Evolutionary conservation across 2,888 invertebrate species (phyloP).

Genomic region (Lasioglossum marginatum): DNA sequence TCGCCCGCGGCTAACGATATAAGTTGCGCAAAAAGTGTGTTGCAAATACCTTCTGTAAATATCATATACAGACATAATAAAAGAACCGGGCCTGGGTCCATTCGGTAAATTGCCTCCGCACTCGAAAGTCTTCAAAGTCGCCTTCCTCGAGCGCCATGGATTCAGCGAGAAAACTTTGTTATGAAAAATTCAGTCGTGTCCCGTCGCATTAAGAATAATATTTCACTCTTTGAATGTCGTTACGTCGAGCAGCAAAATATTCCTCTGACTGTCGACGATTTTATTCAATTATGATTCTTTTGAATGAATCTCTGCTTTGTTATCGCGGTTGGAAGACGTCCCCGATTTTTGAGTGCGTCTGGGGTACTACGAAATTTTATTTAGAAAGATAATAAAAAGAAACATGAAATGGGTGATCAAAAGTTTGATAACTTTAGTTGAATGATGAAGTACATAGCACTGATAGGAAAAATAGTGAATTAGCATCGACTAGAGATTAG

Average conservation of each 20-base stretch:
- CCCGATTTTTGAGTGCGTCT: not conserved
- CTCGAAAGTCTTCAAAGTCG: conserved; percentile 20
- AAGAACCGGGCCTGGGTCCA: not conserved
- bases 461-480: not conserved
- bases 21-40: conserved; percentile 1
- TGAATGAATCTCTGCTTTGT: not conserved
- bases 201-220: not conserved
- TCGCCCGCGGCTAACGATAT: not conserved
- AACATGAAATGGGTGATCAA: not conserved
- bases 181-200: not conserved
- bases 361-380: not conserved
- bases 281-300: not conserved
- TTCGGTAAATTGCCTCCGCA: conserved; percentile 13
- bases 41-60: conserved; percentile 10
- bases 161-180: not conserved
- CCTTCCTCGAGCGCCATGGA: too few species aligned
- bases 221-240: not conserved
- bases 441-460: not conserved
- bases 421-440: not conserved
- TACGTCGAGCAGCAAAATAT: not conserved
- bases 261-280: not conserved
- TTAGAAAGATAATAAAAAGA: not conserved
- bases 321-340: not conserved
- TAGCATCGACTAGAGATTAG: not conserved
- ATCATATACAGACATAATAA: conserved; percentile 1